Base-by-base conservation (phyloP, 1,140 invertebrate species). In the Drosophila arizonae region DNA sequence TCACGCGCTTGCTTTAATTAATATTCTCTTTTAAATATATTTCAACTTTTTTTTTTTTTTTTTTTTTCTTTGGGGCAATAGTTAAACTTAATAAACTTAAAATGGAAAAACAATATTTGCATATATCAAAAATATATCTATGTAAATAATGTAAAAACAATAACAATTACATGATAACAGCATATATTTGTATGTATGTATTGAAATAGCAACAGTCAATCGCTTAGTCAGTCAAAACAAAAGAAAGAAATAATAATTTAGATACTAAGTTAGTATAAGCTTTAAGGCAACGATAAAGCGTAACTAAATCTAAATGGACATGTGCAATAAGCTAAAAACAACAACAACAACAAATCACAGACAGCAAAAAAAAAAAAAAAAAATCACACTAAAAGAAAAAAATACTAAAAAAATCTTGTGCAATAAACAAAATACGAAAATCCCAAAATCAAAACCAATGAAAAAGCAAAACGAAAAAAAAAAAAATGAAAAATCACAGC, bases 251-350 rank as follows among this genome's bases (percentile, higher is more conserved):
- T 9, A 21, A 46, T 43, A 69, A 62, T 36, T 66, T 64, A 77
- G 64, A 5, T 36, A 51, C 48, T 87, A 86, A 86, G 82, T 72
- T 69, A 79, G 57, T 39, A 41, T 62, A 64, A 75, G 55, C 58
- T 30, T 50, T 48, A 45, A 68, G 48, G 55, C 63, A 72, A 58
- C 39, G n/a, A 66, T 58, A 57, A 58, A 55, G 26, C 60, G 45
- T 56, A 71, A 63, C 50, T 64, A 41, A 45, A 61, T 46, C 43
- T 67, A 36, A 80, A 67, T 60, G 56, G 65, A 73, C 71, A 69
- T 73, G 71, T 73, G 71, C 71, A 73, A 73, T 73, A 73, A 51
- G 52, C 70, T 48, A 56, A 56, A 33, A 73, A 15, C 43, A 45
- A 45, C 17, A 17, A 45, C 17, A 17, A 45, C 33, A 33, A 33